Evolutionary conservation across 37 sponge, comb jelly and placozoan species (phyloP), one percentile per base, ranked within the genome.

Genomic region (Amphimedon queenslandica): DNA sequence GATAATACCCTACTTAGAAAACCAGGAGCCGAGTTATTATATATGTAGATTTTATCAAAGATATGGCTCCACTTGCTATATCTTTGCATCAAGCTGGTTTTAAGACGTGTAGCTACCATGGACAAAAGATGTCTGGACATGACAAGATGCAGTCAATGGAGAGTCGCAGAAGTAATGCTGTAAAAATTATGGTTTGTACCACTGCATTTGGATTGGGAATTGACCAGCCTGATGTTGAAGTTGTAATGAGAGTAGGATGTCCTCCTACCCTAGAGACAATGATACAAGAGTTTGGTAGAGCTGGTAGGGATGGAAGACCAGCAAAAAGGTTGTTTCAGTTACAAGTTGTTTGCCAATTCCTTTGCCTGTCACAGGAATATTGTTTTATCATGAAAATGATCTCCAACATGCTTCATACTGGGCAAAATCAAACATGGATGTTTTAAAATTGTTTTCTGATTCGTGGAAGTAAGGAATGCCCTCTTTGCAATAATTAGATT

Each of bases 21-120:
- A 23, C 23, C n/a, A n/a, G n/a, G n/a, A 25, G 29, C 37, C 37
- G 25, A 18, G 38, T 42, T 21, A 69, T 69, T 38, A 25, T 69
- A 20, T 69, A 69, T 38, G 24, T 69, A 25, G 69, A 69, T 69
- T 37, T 40, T 5, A 38, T 40, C 25, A 34, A 37, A 23, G 42
- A 69, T 69, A 42, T 69, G 42, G 42, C 69, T 39, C 69, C 42
- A 5, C 69, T 69, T 18, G 69, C 69, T 2, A 69, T 69, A 16
- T n/a, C 27, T n/a, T 27, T 69, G 40, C 20, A 27, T 21, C 69
- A 40, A 36, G 24, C 21, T 4, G 69, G 69, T 37, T 42, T 73
- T 3, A 23, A 39, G 6, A 70, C 40, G 20, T 69, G 69, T 38
- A 42, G 42, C 40, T 69, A 69, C 42, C 69, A 69, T 38, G 69